phyloP scores from a whole-genome alignment of 2,888 invertebrate species.

The Campoplex nolae region DNA sequence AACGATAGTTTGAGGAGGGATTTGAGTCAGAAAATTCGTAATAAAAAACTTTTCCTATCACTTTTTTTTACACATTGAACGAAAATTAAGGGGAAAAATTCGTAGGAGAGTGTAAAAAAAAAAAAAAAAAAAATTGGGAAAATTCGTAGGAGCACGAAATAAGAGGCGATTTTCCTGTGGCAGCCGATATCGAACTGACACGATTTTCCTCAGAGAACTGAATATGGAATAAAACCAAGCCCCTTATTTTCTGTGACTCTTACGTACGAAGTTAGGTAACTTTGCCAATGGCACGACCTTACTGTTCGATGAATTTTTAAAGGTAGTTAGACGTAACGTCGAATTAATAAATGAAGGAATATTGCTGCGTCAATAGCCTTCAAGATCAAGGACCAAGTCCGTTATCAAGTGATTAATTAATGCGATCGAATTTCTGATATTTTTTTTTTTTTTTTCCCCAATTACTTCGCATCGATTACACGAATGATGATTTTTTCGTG shows the following conservation, averaged over 20 bases:
- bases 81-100: background rate
- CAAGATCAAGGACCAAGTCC: background rate
- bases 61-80: background rate
- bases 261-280: slow-evolving; percentile 17
- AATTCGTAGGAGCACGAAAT: background rate
- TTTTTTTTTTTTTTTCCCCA: background rate
- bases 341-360: background rate
- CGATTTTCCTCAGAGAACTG: background rate
- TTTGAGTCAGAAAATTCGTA: too few relatives aligned
- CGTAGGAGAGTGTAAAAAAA: background rate
- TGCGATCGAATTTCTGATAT: background rate
- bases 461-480: background rate
- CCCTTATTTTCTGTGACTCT: slow-evolving; percentile 5
- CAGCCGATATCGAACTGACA: slow-evolving; percentile 44
- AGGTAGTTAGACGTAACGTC: background rate
- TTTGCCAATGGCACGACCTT: slow-evolving; percentile 23
- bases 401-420: background rate
- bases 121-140: background rate
- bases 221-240: slow-evolving; percentile 16
- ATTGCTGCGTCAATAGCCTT: background rate
- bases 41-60: background rate
- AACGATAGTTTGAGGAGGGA: background rate
- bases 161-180: slow-evolving; percentile 31
- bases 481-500: background rate
- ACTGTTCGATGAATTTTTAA: slow-evolving; percentile 39